Conservation (phyloP, 2,113 vertebrate genomes). For the Actenoides hombroni region DNA sequence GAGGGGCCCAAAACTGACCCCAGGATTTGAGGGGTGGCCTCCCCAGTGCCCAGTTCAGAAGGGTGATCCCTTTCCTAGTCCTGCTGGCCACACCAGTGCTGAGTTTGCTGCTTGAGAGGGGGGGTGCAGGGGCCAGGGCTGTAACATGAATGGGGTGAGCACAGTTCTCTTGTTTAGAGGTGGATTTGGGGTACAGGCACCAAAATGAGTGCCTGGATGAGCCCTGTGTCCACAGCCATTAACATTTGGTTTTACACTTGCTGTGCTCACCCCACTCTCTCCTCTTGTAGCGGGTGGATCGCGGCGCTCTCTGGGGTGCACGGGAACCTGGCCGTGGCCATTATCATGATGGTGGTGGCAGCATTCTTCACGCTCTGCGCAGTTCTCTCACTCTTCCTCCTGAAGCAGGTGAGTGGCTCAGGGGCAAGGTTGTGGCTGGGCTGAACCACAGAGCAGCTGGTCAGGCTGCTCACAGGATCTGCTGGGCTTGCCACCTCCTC, state of each 20-base stretch:
- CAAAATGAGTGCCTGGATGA: background rate
- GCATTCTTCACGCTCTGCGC: constrained; percentile 89
- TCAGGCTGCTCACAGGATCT: background rate
- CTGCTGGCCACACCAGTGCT: background rate
- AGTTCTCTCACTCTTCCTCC: constrained; percentile 82
- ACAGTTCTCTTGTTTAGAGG: background rate
- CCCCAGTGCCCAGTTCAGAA: background rate
- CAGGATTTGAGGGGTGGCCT: background rate
- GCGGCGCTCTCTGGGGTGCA: constrained; percentile 68
- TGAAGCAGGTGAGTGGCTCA: constrained; percentile 85
- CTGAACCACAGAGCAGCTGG: fast-evolving
- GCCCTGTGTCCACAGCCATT: background rate
- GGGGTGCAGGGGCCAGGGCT: background rate
- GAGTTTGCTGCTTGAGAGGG: background rate
- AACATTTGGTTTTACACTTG: fast-evolving
- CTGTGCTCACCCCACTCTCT: background rate
- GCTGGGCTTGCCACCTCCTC: background rate
- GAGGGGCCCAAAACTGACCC: background rate
- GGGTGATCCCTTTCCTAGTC: background rate
- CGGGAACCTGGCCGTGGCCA: constrained; percentile 65
- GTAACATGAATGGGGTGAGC: fast-evolving
- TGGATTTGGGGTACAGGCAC: background rate
- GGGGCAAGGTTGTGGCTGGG: background rate
- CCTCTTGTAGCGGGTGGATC: constrained; percentile 89
- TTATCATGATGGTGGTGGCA: constrained; percentile 96